Base-by-base conservation (phyloP, 2,113 vertebrate genomes). In the Sigmodon hispidus region DNA sequence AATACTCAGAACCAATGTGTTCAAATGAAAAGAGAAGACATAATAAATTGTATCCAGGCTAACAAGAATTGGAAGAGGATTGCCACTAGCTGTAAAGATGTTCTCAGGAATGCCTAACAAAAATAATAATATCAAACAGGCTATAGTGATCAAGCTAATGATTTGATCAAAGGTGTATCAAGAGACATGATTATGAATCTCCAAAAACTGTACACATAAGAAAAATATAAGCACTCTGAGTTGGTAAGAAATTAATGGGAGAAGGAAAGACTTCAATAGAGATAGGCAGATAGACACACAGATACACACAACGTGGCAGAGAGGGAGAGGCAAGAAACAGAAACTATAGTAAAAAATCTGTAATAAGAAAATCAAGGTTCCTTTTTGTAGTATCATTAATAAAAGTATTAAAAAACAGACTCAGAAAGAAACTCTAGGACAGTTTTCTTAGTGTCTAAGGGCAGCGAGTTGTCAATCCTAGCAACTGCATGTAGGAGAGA, bases 41-140 rank as follows among this genome's bases (percentile, higher is more conserved):
- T 73, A 84, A 94, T 83, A 55, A 24, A 89, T 76, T n/a, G 24
- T 48, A 69, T 88, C 12, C 16, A 76, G 57, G 63, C 3, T 72
- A 92, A 48, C 43, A 13, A 34, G 7, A 34, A 36, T 31, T 12
- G 6, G 65, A 34, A 83, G n/a, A n/a, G 21, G 22, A 79, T 92
- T 89, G 43, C 26, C 11, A 34, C 80, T 63, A 77, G 12, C 77
- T 72, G 86, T 55, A 2, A 16, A 40, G 40, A 16, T 3, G 0
- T 63, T 69, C 17, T 86, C 48, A 89, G 36, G 88, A n/a, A 93
- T 16, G 79, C 24, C 63, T 76, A 80, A 93, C 63, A 90, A 96
- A 72, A 5, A 26, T 7, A 77, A 84, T n/a, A 21, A 85, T 77
- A 61, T 19, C 59, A 65, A 87, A 92, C 45, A 95, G n/a, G 40